These are phyloP conservation scores for Ammodytes dubius DNA, from an alignment of 2,113 vertebrate genomes.

Conservation along the genomic window DNA sequence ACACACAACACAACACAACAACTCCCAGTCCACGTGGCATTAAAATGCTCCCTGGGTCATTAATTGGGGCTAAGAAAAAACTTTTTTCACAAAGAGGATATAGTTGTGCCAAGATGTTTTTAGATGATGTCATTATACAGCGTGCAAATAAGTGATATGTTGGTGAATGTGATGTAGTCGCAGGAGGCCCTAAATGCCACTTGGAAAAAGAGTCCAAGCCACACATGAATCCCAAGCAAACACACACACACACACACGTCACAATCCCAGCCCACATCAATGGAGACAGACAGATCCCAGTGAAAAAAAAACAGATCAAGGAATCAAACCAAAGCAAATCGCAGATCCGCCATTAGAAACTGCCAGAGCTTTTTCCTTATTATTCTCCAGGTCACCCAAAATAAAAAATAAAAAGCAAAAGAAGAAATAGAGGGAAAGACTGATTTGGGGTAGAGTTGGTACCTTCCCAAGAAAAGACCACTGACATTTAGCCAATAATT, in stretches of 20 bases:
- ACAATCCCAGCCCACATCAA: constrained; percentile 6
- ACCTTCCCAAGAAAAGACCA: not conserved
- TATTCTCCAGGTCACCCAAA: not conserved
- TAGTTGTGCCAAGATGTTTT: not conserved
- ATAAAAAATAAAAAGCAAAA: constrained; percentile 16
- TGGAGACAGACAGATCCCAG: not conserved
- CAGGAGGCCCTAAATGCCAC: constrained; percentile 23
- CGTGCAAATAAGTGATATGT: not conserved
- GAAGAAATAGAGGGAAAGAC: constrained; percentile 15
- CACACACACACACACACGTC: not conserved
- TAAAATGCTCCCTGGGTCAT: not conserved
- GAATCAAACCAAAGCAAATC: not conserved
- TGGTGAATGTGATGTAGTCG: not conserved
- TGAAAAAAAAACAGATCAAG: not conserved
- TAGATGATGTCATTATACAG: not conserved
- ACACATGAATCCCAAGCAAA: not conserved
- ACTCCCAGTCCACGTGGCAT: constrained; percentile 21
- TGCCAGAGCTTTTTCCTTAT: not conserved
- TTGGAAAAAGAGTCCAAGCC: constrained; percentile 10
- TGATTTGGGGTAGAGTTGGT: constrained; percentile 33
- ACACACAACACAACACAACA: too few relatives aligned
- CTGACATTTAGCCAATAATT: not conserved
- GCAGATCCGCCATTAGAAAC: not conserved
- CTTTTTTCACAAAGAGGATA: too few relatives aligned
- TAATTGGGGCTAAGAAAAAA: not conserved